Base-by-base conservation (phyloP, 2,888 invertebrate genomes). In the Hemithea aestivaria region DNA sequence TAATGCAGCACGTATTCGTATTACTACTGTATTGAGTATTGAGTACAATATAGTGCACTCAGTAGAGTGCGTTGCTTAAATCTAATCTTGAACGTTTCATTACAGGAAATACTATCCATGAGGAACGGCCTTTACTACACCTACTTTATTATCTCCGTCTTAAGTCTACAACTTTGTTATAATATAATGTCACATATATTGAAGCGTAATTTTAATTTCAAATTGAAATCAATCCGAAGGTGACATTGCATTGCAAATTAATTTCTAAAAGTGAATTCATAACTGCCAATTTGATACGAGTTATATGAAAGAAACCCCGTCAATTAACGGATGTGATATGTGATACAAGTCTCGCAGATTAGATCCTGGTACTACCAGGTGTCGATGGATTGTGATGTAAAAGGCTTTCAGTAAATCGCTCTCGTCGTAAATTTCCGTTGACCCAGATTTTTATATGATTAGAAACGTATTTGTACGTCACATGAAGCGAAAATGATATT, bases 361-460 rank as follows among this genome's bases (percentile, higher is more conserved):
- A 70, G 77, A 82, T 85, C 85, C 87, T 85, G 85, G 85, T 83
- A 76, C 70, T 67, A 58, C 74, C 79, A 71, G 73, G 73, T 73
- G 71, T 57, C 66, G 47, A 66, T 62, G 66, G 66, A 66, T 62
- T 43, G 66, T 80, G 85, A 84, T 79, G 85, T 84, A 85, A 84
- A 85, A 82, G 67, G 62, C 82, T 85, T 83, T 83, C 83, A 84
- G 83, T 68, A 73, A 62, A 73, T 73, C 68, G 68, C 57, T 65
- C 57, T 66, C 73, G 59, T 75, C 68, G 84, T 79, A 81, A 73
- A 75, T 76, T 85, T 85, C 87, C 87, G 77, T 56, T 85, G 83
- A 76, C 87, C 87, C 66, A 81, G 84, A 79, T 85, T 64, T 40
- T 78, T 73, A 71, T 79, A 72, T 73, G 75, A 82, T 83, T 87